Evolutionary conservation across 2,113 vertebrate species (phyloP).

Genomic region (Sisor rabdophorus): DNA sequence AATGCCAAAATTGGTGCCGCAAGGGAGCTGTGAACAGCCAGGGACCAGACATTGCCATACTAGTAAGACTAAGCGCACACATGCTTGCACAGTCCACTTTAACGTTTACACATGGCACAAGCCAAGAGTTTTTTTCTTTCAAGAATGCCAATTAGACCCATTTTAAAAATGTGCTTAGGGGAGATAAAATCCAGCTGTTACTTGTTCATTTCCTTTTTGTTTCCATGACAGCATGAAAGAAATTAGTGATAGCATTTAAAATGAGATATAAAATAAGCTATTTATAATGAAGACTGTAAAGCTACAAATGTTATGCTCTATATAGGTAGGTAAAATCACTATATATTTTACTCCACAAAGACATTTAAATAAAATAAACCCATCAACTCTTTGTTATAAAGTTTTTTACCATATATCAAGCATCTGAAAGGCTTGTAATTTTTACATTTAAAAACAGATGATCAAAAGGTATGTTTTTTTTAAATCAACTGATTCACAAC

Average conservation of each 20-base stretch:
- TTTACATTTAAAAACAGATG: not conserved
- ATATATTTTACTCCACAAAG: not conserved
- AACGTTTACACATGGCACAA: slow-evolving; percentile 46
- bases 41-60: slow-evolving; percentile 22
- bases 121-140: slow-evolving; percentile 37
- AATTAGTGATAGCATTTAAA: slow-evolving; percentile 41
- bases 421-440: not conserved
- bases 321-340: not conserved
- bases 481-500: not conserved
- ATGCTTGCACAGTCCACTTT: slow-evolving; percentile 1
- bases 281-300: slow-evolving; percentile 9
- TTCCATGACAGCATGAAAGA: slow-evolving; percentile 24
- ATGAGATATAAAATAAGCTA: slow-evolving; percentile 36
- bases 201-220: slow-evolving; percentile 29
- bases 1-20: slow-evolving; percentile 6
- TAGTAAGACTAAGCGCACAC: slow-evolving; percentile 17
- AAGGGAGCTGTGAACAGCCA: slow-evolving; percentile 5
- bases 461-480: not conserved
- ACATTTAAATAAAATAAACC: not conserved
- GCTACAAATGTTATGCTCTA: slow-evolving; percentile 5
- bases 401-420: not conserved
- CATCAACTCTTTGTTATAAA: not conserved
- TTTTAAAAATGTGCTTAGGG: slow-evolving; percentile 39
- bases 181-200: slow-evolving; percentile 46
- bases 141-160: slow-evolving; percentile 48